Evolutionary conservation across 2,113 vertebrate species (phyloP).

Genomic region (Helogale parvula): DNA sequence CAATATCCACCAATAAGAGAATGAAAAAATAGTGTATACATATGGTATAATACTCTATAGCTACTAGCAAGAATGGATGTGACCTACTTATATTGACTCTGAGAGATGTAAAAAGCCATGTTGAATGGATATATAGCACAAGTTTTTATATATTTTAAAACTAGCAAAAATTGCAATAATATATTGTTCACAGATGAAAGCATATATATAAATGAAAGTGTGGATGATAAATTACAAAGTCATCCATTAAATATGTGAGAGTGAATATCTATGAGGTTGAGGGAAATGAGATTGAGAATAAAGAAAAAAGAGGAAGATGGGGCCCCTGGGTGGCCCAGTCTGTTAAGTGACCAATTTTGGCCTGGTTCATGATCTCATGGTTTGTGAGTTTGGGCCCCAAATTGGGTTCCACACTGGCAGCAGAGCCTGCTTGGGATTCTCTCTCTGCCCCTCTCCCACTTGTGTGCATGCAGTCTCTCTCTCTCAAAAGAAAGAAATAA

Average conservation of each 20-base stretch:
- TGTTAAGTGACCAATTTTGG: too few species aligned
- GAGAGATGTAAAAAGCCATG: not conserved
- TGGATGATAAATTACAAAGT: not conserved
- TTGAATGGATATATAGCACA: not conserved
- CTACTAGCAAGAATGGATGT: not conserved
- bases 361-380: too few species aligned
- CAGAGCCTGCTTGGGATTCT: too few species aligned
- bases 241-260: not conserved
- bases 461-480: too few species aligned
- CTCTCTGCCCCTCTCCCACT: too few species aligned
- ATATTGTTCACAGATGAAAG: not conserved
- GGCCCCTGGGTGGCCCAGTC: too few species aligned
- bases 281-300: not conserved
- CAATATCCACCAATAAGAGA: not conserved
- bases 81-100: not conserved
- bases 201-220: not conserved
- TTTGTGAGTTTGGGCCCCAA: too few species aligned
- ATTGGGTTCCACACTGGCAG: too few species aligned
- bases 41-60: not conserved
- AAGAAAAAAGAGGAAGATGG: not conserved
- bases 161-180: not conserved
- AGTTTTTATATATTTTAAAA: not conserved
- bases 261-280: not conserved
- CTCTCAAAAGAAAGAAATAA: too few species aligned
- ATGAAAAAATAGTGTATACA: not conserved